Evolutionary conservation across 2,888 invertebrate species (phyloP), one percentile per base, ranked within the genome.

Genomic region (Brassicogethes aeneus): DNA sequence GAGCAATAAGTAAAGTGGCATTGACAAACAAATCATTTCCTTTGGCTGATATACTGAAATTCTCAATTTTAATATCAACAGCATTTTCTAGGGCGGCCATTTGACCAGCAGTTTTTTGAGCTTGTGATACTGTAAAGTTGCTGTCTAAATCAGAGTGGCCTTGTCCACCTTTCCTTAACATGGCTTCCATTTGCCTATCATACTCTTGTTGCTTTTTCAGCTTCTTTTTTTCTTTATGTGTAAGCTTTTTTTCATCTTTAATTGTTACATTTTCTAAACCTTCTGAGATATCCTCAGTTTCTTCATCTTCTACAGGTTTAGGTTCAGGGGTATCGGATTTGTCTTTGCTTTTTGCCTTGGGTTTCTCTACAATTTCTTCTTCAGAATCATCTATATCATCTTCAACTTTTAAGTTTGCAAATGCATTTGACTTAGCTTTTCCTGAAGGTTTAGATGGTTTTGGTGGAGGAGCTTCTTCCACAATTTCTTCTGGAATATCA

Each of bases 11-110:
- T 17, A 99, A 71, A 65, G 82, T 90, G 0, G 99, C 96, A 67
- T 99, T 97, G 17, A 93, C 86, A 66, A 99, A 97, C 34, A 99
- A 73, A 62, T 96, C 93, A 58, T 99, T 93, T 41, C 99, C 99
- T 66, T 93, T 89, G 0, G 99, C 99, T 14, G 92, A 82, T 54
- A 99, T 99, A 43, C 93, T 93, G 65, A 99, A 99, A 68, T 93
- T 95, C 61, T 99, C 97, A 12, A 95, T 89, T 76, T 97, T 97
- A 38, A 99, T 97, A 66, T 97, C 97, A 8, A 93, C 87, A 1
- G 96, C 94, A 64, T 92, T 87, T 62, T 97, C 96, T 52, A 89
- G 60, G 23, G 86, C 83, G 31, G 82, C 80, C 69, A 84, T 77
- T 61, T 88, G 84, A 53, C 82, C 82, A 15, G 80, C 80, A 48